Percentiles rank a stretch among this genome's conserved stretches.
phyloP scores from a whole-genome alignment of 2,113 vertebrate genomes.

The Rhabdornis inornatus region DNA sequence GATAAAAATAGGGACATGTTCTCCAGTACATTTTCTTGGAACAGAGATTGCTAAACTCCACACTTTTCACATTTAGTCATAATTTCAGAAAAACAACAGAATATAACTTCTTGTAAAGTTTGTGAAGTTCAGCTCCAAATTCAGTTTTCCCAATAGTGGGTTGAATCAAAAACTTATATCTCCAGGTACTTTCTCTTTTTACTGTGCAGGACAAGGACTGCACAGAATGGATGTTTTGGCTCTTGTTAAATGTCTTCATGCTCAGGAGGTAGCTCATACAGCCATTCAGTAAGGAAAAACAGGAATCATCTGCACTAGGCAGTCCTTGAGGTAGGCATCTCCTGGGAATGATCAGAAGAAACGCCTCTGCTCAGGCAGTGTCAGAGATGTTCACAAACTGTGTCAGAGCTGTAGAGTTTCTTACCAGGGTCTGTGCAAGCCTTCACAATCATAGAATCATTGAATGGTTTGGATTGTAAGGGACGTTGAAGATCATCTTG shows the following conservation, averaged over 20 bases:
- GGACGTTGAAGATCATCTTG: neutral
- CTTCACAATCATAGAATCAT: neutral
- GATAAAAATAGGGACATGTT: slow-evolving; percentile 62
- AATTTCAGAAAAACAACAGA: slow-evolving; percentile 54
- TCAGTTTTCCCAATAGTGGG: neutral
- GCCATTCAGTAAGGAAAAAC: neutral
- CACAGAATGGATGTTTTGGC: neutral
- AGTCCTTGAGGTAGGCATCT: neutral
- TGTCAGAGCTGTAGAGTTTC: neutral
- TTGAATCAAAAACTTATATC: neutral
- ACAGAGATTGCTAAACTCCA: slow-evolving; percentile 56
- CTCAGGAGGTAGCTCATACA: neutral
- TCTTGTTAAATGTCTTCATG: neutral
- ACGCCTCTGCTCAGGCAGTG: neutral
- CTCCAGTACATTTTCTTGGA: slow-evolving; percentile 62
- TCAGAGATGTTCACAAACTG: neutral
- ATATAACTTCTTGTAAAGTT: slow-evolving; percentile 9
- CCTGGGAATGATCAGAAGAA: neutral
- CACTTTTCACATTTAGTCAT: slow-evolving; percentile 55
- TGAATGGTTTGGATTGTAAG: neutral
- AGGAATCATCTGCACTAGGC: neutral
- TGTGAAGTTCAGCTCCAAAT: slow-evolving; percentile 21
- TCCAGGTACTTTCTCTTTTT: neutral
- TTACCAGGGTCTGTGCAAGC: neutral
- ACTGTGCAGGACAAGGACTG: neutral